Percentiles rank a stretch among this genome's conserved stretches.
Conservation (phyloP, 2,888 invertebrate genomes). For the Melanostoma mellinum region DNA sequence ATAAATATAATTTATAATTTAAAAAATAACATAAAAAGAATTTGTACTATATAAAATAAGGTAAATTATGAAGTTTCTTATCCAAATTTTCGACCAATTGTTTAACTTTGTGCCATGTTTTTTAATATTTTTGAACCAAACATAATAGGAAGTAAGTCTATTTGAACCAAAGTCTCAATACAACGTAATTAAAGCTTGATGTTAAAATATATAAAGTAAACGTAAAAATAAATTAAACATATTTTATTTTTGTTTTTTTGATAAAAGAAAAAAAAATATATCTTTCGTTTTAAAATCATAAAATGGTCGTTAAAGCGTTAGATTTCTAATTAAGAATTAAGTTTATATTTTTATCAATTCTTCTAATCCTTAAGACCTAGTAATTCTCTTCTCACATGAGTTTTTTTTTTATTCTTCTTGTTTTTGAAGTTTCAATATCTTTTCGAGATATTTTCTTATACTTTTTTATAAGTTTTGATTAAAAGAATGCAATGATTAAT, state of each 20-base stretch:
- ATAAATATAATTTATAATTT: conserved; percentile 64
- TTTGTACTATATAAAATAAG: conserved; percentile 68
- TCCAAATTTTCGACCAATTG: conserved; percentile 62
- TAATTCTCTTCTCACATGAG: conserved; percentile 59
- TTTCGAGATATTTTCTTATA: conserved; percentile 25
- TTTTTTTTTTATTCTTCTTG: conserved; percentile 46
- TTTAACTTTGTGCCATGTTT: conserved; percentile 58
- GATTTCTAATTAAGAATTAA: conserved; percentile 68
- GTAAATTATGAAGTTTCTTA: conserved; percentile 31
- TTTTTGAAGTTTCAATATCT: conserved; percentile 50
- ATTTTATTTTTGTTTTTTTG: conserved; percentile 8
- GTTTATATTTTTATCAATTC: conserved; percentile 32
- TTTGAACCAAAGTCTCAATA: conserved; percentile 29
- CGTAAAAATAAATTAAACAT: conserved; percentile 9
- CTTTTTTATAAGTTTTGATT: conserved; percentile 30
- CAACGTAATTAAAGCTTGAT: conserved; percentile 55
- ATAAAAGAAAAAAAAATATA: conserved; percentile 17
- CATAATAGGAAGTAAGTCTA: conserved; percentile 7
- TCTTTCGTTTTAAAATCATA: conserved; percentile 54
- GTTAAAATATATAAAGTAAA: conserved; percentile 15
- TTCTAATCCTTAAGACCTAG: conserved; percentile 57
- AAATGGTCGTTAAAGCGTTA: conserved; percentile 72
- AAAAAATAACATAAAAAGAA: conserved; percentile 59
- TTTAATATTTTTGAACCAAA: conserved; percentile 22
- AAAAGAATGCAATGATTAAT: conserved; percentile 22